Evolutionary conservation across 2,113 vertebrate species (phyloP).

Genomic region (Pelobates fuscus): DNA sequence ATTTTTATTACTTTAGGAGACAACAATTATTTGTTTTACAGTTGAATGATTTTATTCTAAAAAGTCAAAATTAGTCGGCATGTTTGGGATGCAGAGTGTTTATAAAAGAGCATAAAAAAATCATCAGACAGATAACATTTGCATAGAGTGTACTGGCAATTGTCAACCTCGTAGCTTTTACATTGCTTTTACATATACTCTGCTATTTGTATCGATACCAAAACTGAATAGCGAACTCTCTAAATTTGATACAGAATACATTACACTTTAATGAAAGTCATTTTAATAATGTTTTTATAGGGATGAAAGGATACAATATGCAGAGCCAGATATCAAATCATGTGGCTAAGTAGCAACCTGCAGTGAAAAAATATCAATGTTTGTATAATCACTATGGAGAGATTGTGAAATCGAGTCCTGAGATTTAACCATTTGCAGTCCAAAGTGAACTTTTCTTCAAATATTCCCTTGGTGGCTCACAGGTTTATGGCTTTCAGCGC

Average conservation of each 20-base stretch:
- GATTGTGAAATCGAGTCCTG: too few species aligned
- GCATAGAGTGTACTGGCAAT: slow-evolving; percentile 24
- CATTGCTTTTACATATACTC: neutral
- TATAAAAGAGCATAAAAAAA: slow-evolving; percentile 39
- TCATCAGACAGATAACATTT: slow-evolving; percentile 26
- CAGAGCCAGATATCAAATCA: neutral
- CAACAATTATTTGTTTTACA: slow-evolving; percentile 45
- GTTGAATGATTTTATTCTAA: slow-evolving; percentile 18
- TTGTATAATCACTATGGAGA: too few species aligned
- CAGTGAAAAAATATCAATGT: slow-evolving; percentile 10
- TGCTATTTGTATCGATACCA: slow-evolving; percentile 12
- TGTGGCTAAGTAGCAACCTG: neutral
- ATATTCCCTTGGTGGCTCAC: too few species aligned
- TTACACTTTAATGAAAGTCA: slow-evolving; percentile 34
- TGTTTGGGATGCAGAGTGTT: slow-evolving; percentile 8
- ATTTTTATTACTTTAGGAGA: slow-evolving; percentile 34
- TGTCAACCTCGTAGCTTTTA: slow-evolving; percentile 30
- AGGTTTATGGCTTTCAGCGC: too few species aligned
- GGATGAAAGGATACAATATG: slow-evolving; percentile 16
- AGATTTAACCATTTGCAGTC: too few species aligned
- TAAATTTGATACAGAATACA: slow-evolving; percentile 21
- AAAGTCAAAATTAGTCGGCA: slow-evolving; percentile 24
- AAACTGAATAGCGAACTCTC: neutral
- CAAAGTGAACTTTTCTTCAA: too few species aligned
- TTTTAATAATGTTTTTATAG: slow-evolving; percentile 38